Evolutionary conservation across 2,888 invertebrate genomes (phyloP).

Genomic region (Aradus depressus): DNA sequence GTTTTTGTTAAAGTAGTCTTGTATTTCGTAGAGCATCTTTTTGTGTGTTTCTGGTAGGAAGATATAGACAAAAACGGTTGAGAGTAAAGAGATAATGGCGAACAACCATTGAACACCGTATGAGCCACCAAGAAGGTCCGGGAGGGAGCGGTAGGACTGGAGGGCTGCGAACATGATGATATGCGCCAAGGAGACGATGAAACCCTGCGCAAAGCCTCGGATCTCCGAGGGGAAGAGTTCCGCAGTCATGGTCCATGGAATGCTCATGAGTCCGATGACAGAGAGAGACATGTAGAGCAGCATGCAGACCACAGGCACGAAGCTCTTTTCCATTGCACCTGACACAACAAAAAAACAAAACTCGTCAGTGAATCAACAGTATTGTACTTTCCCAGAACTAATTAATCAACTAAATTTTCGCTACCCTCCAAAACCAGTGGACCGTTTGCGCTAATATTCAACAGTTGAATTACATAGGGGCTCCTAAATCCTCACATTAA

Average conservation of each 20-base stretch:
- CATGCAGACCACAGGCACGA: conserved; percentile 39
- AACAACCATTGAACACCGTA: conserved; percentile 47
- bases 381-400: no score
- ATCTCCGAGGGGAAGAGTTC: conserved; percentile 50
- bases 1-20: conserved; percentile 32
- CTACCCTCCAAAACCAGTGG: no score
- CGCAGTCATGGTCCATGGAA: conserved; percentile 56
- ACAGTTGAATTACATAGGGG: no score
- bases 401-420: no score
- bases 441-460: no score
- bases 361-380: no score
- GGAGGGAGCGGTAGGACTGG: conserved; percentile 39
- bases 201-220: conserved; percentile 47
- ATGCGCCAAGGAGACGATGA: conserved; percentile 46
- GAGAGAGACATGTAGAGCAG: conserved; percentile 47
- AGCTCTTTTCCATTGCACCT: conserved; percentile 25
- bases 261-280: conserved; percentile 48
- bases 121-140: conserved; percentile 38
- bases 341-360: conserved; percentile 9
- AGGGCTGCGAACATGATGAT: conserved; percentile 47
- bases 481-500: no score
- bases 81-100: conserved; percentile 39
- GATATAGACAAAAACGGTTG: conserved; percentile 31
- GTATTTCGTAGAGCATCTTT: conserved; percentile 31
- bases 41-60: conserved; percentile 34